phyloP scores from a whole-genome alignment of 2,113 vertebrate genomes.

The Cettia cetti region DNA sequence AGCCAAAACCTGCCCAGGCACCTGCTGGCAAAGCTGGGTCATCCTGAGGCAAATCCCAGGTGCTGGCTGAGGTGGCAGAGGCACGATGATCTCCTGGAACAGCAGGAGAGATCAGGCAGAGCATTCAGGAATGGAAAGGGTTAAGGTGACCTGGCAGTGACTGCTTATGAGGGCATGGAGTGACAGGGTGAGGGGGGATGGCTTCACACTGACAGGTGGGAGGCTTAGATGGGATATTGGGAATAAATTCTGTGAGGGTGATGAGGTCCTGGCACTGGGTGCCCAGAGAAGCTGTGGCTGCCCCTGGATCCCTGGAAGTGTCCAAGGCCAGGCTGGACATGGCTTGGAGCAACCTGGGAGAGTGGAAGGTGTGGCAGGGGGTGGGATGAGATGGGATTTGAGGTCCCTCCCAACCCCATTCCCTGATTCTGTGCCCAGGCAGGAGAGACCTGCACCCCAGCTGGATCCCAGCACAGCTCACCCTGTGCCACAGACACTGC shows the following conservation, averaged over 20 bases:
- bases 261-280: not conserved
- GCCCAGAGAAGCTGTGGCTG: not conserved
- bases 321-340: accelerated
- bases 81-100: not conserved
- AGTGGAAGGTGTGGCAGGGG: not conserved
- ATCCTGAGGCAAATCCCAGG: not conserved
- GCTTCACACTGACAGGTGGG: not conserved
- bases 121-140: too few species aligned
- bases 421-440: not conserved
- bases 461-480: not conserved
- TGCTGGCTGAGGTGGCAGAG: not conserved
- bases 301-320: not conserved
- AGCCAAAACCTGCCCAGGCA: not conserved
- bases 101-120: not conserved
- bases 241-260: not conserved
- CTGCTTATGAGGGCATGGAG: not conserved
- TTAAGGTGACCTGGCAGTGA: not conserved
- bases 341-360: not conserved
- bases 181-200: not conserved
- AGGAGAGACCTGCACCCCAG: not conserved
- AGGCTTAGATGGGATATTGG: not conserved
- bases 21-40: not conserved
- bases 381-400: not conserved
- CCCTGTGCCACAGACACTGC: not conserved
- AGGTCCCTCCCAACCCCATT: not conserved